phyloP scores from a whole-genome alignment of 2,888 invertebrate genomes.

The Drosophila bunnanda region DNA sequence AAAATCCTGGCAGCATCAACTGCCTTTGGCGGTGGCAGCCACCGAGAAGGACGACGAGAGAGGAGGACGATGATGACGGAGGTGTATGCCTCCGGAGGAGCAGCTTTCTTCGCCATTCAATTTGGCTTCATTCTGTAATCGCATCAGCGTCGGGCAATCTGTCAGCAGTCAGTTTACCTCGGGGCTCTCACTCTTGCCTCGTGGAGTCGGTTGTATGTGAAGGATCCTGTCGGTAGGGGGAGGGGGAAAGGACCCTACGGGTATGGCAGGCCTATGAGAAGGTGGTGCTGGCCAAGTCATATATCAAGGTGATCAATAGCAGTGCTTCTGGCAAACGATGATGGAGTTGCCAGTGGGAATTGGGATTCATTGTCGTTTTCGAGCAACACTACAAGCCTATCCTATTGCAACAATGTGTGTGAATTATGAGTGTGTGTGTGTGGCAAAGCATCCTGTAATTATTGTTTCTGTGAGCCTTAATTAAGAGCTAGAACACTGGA shows the following conservation, averaged over 20 bases:
- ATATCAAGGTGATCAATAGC: constrained; percentile 79
- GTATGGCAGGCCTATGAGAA: constrained; percentile 20
- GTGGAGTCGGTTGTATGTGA: neutral
- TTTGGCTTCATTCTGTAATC: constrained; percentile 72
- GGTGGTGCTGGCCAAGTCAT: constrained; percentile 56
- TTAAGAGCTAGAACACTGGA: neutral
- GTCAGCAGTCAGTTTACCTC: constrained; percentile 46
- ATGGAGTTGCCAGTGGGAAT: constrained; percentile 24
- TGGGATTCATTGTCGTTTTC: neutral
- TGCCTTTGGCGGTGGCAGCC: neutral
- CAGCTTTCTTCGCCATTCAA: constrained; percentile 55
- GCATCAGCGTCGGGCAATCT: constrained; percentile 63
- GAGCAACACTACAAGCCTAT: constrained; percentile 51
- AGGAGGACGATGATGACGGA: constrained; percentile 1
- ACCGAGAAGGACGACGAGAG: neutral
- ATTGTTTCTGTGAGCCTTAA: constrained; percentile 5
- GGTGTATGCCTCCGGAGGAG: constrained; percentile 21
- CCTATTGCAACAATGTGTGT: constrained; percentile 60
- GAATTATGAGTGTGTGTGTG: constrained; percentile 4
- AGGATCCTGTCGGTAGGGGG: constrained; percentile 1
- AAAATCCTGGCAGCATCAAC: constrained; percentile 34
- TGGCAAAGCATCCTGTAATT: constrained; percentile 6
- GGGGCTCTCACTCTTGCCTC: neutral
- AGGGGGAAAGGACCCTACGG: constrained; percentile 1
- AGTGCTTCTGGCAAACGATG: constrained; percentile 71